These are phyloP conservation scores for Orthosia gothica DNA, from an alignment of 2,888 invertebrate genomes.

Conservation along the genomic window DNA sequence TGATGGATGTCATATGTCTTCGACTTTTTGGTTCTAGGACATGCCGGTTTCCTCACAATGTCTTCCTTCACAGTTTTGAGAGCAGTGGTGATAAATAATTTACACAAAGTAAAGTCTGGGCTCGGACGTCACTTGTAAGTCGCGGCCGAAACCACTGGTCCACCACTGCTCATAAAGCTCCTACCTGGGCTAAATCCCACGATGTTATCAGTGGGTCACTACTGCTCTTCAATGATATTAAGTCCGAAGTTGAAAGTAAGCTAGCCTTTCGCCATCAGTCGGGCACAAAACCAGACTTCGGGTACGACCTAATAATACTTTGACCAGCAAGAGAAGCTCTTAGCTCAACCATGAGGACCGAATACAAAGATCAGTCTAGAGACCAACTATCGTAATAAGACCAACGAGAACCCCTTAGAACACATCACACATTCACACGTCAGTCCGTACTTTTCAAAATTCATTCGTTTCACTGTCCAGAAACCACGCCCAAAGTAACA, in stretches of 20 bases:
- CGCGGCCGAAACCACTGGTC: too few relatives aligned
- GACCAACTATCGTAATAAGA: neutral
- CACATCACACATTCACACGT: neutral
- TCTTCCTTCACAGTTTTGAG: too few relatives aligned
- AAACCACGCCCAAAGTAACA: neutral
- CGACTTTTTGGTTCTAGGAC: too few relatives aligned
- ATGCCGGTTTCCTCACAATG: too few relatives aligned
- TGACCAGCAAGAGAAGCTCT: neutral
- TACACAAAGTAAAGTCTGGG: too few relatives aligned
- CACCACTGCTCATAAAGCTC: too few relatives aligned
- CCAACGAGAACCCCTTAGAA: neutral
- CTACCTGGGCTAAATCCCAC: neutral
- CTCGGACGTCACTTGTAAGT: too few relatives aligned
- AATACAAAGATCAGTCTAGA: neutral
- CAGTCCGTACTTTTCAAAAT: neutral
- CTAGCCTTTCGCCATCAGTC: neutral
- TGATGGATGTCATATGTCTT: too few relatives aligned
- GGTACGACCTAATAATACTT: neutral
- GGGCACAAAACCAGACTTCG: neutral
- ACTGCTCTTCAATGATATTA: too few relatives aligned
- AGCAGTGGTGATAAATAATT: too few relatives aligned
- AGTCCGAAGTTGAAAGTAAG: neutral
- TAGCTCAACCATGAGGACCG: neutral
- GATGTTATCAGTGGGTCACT: too few relatives aligned
- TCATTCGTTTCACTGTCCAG: constrained; percentile 32